phyloP scores from a whole-genome alignment of 2,113 vertebrate genomes.

The Actenoides lindsayi region DNA sequence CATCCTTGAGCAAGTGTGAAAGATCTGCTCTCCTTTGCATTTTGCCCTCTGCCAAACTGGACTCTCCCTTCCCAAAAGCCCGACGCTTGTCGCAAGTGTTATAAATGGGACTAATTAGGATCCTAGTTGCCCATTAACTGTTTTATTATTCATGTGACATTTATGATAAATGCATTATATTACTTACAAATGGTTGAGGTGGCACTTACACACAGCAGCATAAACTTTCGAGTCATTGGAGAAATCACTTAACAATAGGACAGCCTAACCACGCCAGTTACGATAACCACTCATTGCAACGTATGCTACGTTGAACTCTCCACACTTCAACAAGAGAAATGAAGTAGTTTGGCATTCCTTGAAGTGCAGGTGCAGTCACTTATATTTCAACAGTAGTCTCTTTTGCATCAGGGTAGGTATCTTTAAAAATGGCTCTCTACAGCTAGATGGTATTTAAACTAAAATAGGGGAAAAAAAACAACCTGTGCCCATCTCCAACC shows the following conservation, averaged over 20 bases:
- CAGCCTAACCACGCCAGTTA: neutral
- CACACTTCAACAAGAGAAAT: neutral
- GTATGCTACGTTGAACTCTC: neutral
- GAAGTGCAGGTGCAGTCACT: neutral
- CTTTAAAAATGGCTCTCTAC: neutral
- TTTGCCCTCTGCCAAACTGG: neutral
- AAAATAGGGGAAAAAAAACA: neutral
- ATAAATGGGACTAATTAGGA: slow-evolving; percentile 26
- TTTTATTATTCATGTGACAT: slow-evolving; percentile 44
- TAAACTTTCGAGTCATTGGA: neutral
- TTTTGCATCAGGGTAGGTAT: neutral
- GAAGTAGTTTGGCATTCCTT: neutral
- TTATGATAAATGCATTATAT: slow-evolving; percentile 24
- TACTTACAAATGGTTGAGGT: slow-evolving; percentile 22
- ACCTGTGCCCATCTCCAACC: neutral
- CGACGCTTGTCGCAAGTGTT: rapidly evolving
- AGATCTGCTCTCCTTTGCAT: neutral
- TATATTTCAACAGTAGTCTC: neutral
- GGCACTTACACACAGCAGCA: slow-evolving; percentile 10
- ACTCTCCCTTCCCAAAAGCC: neutral
- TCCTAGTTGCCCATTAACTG: slow-evolving; percentile 12
- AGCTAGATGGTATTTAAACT: neutral
- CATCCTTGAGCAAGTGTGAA: neutral
- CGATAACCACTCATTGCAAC: neutral
- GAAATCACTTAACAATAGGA: neutral